phyloP scores from a whole-genome alignment of 2,888 invertebrate species.

The Cataglyphis cursor region DNA sequence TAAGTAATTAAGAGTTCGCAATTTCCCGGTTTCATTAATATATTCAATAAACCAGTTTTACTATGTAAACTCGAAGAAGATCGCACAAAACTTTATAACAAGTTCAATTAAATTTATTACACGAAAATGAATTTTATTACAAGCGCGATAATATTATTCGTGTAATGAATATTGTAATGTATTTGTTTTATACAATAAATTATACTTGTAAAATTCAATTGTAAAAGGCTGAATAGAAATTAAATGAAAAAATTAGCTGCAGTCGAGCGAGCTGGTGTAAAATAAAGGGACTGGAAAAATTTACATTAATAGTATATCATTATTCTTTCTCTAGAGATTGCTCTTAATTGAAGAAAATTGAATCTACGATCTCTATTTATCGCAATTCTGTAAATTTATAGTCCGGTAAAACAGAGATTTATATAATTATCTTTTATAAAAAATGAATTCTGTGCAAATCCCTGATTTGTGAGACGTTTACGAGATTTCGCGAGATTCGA shows the following conservation, averaged over 20 bases:
- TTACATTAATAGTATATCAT: conserved; percentile 15
- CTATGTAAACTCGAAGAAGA: conserved; percentile 15
- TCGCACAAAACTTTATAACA: not conserved
- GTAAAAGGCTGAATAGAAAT: conserved; percentile 6
- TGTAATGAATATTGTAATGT: conserved; percentile 21
- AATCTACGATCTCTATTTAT: not conserved
- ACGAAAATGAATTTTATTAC: conserved; percentile 3
- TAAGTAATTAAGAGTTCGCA: conserved; percentile 32
- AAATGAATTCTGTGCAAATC: not conserved
- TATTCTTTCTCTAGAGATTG: not conserved
- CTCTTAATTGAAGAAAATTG: conserved; percentile 14
- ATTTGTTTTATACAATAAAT: conserved; percentile 19
- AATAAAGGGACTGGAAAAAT: not conserved
- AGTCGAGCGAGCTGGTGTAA: not conserved
- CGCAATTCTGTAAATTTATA: not conserved
- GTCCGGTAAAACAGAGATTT: not conserved
- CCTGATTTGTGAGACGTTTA: not conserved
- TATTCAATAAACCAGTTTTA: conserved; percentile 26
- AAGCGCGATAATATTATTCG: not conserved
- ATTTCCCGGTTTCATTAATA: conserved; percentile 23
- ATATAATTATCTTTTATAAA: conserved; percentile 5
- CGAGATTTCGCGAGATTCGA: not conserved
- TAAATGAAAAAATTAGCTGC: conserved; percentile 12
- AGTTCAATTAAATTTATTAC: conserved; percentile 10
- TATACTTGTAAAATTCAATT: not conserved